Evolutionary conservation across 53 echinoderm and acorn worm genomes (phyloP), one percentile per base, ranked within the genome.

Genomic region (Echinometra lucunter): DNA sequence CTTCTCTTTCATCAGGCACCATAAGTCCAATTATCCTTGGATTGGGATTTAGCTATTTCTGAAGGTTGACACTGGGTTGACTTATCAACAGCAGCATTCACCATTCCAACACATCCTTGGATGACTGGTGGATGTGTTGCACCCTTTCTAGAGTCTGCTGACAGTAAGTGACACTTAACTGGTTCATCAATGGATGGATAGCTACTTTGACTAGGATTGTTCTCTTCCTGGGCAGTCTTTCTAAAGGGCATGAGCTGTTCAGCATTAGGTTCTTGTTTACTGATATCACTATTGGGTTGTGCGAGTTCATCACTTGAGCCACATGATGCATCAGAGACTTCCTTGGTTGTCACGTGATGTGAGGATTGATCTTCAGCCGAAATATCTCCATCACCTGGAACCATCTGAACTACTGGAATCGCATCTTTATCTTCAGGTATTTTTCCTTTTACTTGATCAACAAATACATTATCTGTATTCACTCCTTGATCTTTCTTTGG

Each of bases 161-260:
- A 27, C 23, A 95, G 37, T 4, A 75, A 45, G 55, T 88, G 92
- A 95, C 95, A 95, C 25, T 92, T 78, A 67, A 95, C 63, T 72
- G 96, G 96, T 53, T 95, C 82, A 60, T 95, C 92, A 89, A 30
- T 88, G 9, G 58, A 44, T 40, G 44, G 82, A 28, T 58, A 45
- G 82, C 40, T 17, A 58, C 45, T 63, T n/a, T 82, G n/a, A 83
- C 17, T 23, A 40, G 13, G 28, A 94, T 4, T 11, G 94, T 85
- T 67, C n/a, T 85, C 85, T 25, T 45, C 85, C 27, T 49, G 45
- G 49, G 44, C 37, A 45, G 11, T 85, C 27, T 49, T 49, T 85
- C 28, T 49, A 16, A 49, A 49, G 28, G 27, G 49, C 34, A 25
- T 16, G 47, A 49, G 85, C 28, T 49, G 85, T 21, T 49, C 12